Conservation (phyloP, 2,797 vertebrate species). For the Pelodytes ibericus region DNA sequence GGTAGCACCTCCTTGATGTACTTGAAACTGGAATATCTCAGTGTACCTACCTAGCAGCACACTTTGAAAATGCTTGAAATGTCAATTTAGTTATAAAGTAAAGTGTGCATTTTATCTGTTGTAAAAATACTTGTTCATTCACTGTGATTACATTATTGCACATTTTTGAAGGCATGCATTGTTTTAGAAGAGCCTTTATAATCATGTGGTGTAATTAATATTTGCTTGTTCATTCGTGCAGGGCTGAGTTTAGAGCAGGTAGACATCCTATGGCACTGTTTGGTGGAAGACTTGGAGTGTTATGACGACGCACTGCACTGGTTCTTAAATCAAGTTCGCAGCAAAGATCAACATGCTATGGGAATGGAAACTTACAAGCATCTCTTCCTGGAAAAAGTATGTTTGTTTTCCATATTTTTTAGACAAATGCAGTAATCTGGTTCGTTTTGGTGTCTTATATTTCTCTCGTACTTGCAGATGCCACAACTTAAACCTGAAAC, state of each 20-base stretch:
- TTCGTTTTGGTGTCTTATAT: not conserved
- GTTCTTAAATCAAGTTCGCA: constrained; percentile 98
- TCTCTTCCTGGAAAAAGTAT: constrained; percentile 97
- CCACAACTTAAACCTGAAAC: constrained; percentile 96
- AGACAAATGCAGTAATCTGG: no score
- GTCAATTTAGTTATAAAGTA: no score
- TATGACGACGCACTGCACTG: constrained; percentile 96
- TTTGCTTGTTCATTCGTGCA: constrained; percentile 60
- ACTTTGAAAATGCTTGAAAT: no score
- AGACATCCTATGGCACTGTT: constrained; percentile 97
- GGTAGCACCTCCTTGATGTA: no score
- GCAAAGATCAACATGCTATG: constrained; percentile 99
- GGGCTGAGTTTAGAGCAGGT: constrained; percentile 97
- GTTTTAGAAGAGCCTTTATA: no score
- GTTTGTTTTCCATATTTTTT: not conserved
- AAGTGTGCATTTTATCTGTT: no score
- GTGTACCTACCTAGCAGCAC: no score
- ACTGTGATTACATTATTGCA: no score
- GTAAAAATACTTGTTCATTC: no score
- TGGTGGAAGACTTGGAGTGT: constrained; percentile 95
- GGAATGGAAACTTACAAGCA: constrained; percentile 99
- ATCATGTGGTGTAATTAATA: no score
- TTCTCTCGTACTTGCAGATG: constrained; percentile 78
- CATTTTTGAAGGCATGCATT: no score
- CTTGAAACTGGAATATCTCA: no score